Percentiles rank a stretch among this genome's conserved stretches.
These are phyloP conservation scores for Zaprionus tsacasi DNA, from an alignment of 1,140 invertebrate species.

Conservation along the genomic window DNA sequence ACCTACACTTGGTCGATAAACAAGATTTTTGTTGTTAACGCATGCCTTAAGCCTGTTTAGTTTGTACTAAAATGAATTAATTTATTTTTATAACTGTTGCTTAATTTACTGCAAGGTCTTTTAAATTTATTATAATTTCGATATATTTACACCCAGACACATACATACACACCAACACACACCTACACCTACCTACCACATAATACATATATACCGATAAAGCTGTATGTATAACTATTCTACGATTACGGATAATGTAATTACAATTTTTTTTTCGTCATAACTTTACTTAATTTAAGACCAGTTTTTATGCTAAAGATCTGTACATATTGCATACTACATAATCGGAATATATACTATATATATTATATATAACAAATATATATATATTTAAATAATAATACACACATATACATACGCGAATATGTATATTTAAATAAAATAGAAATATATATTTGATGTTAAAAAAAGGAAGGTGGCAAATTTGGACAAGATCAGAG, in stretches of 20 bases:
- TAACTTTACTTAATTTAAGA: slow-evolving; percentile 64
- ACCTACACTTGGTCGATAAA: slow-evolving; percentile 24
- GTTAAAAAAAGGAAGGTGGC: slow-evolving; percentile 42
- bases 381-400: slow-evolving; percentile 1
- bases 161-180: slow-evolving; percentile 21
- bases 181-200: not conserved
- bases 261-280: slow-evolving; percentile 15
- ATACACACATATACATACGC: slow-evolving; percentile 9
- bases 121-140: slow-evolving; percentile 20
- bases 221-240: slow-evolving; percentile 1
- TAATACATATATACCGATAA: slow-evolving; percentile 1
- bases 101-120: slow-evolving; percentile 43
- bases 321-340: slow-evolving; percentile 67
- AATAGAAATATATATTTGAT: slow-evolving; percentile 67
- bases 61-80: slow-evolving; percentile 72
- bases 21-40: slow-evolving; percentile 44
- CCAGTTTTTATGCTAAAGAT: slow-evolving; percentile 67
- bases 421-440: slow-evolving; percentile 17
- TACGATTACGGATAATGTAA: slow-evolving; percentile 7
- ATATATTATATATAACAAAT: slow-evolving; percentile 12
- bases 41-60: slow-evolving; percentile 59
- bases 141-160: slow-evolving; percentile 6
- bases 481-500: slow-evolving; percentile 16
- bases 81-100: slow-evolving; percentile 63
- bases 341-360: slow-evolving; percentile 23